Percentiles rank a stretch among this genome's conserved stretches.
Evolutionary conservation across 2,797 vertebrate genomes (phyloP).

Genomic region (Agapornis canus): DNA sequence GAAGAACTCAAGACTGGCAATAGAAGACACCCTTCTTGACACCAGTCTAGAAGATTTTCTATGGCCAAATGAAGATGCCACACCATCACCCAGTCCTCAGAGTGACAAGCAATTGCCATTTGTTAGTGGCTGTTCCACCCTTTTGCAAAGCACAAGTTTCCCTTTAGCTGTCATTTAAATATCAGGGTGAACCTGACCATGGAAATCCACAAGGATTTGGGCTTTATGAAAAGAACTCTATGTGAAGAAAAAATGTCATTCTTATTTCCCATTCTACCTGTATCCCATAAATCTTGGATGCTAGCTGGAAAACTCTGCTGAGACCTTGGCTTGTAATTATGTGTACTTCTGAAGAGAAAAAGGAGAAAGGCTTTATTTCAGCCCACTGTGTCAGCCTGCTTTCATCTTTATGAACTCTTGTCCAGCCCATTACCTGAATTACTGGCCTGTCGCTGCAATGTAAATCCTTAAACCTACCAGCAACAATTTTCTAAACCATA

Average conservation of each 20-base stretch:
- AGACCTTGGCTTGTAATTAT: not conserved
- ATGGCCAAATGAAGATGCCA: not conserved
- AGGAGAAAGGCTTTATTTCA: not conserved
- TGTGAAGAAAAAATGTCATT: not conserved
- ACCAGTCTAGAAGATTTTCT: not conserved
- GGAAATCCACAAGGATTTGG: not conserved
- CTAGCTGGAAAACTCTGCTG: not conserved
- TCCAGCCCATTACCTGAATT: not conserved
- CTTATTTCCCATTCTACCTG: not conserved
- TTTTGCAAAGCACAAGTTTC: not conserved
- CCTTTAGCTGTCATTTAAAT: not conserved
- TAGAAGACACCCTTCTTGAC: not conserved
- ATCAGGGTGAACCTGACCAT: not conserved
- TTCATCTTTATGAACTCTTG: not conserved
- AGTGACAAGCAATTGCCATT: not conserved
- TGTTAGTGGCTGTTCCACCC: not conserved
- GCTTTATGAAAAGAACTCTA: not conserved
- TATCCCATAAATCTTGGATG: not conserved
- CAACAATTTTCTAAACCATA: conserved; percentile 1
- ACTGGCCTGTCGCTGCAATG: not conserved
- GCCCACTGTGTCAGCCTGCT: not conserved
- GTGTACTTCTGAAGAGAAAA: not conserved
- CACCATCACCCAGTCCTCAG: not conserved
- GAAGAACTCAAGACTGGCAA: not conserved
- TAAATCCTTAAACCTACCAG: not conserved